Conservation (phyloP, 2,797 vertebrate species). For the Rhynchonycteris naso region DNA sequence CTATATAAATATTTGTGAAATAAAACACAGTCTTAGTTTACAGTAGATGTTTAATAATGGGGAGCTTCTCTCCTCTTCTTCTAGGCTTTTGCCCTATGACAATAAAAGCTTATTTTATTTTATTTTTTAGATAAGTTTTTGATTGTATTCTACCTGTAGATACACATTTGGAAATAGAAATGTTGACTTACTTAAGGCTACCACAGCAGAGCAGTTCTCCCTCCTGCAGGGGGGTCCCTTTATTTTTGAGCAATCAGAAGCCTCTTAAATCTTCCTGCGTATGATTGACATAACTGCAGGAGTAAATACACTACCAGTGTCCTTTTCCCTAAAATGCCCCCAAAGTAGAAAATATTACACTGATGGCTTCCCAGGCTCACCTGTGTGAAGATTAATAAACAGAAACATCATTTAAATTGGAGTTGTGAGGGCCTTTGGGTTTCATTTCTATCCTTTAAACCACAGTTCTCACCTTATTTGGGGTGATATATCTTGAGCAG, state of each 20-base stretch:
- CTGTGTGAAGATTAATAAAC: background rate
- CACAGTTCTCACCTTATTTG: constrained; percentile 90
- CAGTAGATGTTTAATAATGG: background rate
- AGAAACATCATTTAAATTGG: background rate
- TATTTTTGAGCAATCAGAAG: background rate
- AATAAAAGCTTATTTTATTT: constrained; percentile 19
- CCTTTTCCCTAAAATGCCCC: background rate
- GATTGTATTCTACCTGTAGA: background rate
- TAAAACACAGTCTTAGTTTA: background rate
- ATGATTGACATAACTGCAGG: background rate
- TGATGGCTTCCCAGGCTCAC: background rate
- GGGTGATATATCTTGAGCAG: constrained; percentile 86
- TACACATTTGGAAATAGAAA: constrained; percentile 24
- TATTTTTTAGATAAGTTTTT: constrained; percentile 1
- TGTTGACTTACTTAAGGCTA: background rate
- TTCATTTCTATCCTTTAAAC: constrained; percentile 90
- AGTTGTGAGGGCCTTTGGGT: background rate
- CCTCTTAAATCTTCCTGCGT: background rate
- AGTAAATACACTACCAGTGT: background rate
- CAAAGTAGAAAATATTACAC: background rate
- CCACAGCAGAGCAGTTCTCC: background rate
- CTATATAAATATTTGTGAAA: background rate
- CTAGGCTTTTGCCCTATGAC: background rate
- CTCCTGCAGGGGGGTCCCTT: background rate
- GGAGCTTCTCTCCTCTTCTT: background rate